Conservation (phyloP, 2,888 invertebrate genomes). For the Sminthurinus aureus region DNA sequence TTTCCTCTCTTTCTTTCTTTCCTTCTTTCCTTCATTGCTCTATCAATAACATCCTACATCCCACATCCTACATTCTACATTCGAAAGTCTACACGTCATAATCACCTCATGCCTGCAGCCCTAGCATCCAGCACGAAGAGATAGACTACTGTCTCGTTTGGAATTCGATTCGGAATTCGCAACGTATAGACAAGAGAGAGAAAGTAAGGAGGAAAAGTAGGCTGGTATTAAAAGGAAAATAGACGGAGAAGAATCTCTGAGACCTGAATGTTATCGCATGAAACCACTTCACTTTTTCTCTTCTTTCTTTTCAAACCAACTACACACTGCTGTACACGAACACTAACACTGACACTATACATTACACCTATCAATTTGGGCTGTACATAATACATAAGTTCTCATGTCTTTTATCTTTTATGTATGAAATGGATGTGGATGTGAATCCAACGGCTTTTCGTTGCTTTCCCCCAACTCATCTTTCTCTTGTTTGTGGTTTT, state of each 20-base stretch:
- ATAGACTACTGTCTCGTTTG: background rate
- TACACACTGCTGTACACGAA: too few species aligned
- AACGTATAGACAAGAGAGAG: background rate
- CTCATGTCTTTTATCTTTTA: too few species aligned
- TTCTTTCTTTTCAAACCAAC: background rate
- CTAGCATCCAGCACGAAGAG: background rate
- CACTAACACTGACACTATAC: too few species aligned
- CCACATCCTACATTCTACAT: too few species aligned
- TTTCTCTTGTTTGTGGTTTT: slow-evolving; percentile 9
- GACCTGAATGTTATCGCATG: slow-evolving; percentile 35
- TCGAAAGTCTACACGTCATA: background rate
- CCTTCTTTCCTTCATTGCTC: background rate
- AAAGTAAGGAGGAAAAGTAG: background rate
- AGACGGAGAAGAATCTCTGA: background rate
- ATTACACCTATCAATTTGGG: too few species aligned
- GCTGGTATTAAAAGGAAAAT: background rate
- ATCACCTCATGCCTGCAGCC: background rate
- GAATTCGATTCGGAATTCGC: background rate
- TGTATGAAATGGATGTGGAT: too few species aligned
- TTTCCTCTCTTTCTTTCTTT: background rate
- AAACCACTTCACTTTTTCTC: slow-evolving; percentile 30
- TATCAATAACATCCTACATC: too few species aligned
- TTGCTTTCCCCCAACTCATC: slow-evolving; percentile 19
- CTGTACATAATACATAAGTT: too few species aligned
- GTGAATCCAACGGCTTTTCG: background rate